Evolutionary conservation across 2,888 invertebrate species (phyloP).

Genomic region (Heliconius ismenius): DNA sequence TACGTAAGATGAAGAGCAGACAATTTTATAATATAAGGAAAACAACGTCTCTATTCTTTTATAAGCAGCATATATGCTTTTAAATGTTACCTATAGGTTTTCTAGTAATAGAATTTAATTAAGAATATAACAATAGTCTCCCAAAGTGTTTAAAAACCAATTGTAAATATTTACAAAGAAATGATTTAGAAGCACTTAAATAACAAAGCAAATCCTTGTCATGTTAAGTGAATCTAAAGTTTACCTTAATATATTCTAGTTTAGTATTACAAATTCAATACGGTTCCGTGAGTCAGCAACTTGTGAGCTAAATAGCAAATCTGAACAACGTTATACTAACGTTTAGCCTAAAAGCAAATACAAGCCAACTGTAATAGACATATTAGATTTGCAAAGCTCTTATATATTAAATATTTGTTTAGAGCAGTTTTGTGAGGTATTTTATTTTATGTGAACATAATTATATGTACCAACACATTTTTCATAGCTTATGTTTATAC

Average conservation of each 20-base stretch:
- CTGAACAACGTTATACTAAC: slow-evolving; percentile 36
- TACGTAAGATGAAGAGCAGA: no score
- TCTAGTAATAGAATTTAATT: no score
- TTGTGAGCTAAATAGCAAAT: slow-evolving; percentile 37
- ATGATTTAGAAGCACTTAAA: not conserved
- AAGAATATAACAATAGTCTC: not conserved
- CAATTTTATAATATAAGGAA: not conserved
- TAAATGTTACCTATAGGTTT: no score
- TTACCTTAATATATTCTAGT: slow-evolving; percentile 47
- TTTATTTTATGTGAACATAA: slow-evolving; percentile 2
- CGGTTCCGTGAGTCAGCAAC: slow-evolving; percentile 40
- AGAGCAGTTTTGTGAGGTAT: not conserved
- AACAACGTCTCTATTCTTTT: not conserved
- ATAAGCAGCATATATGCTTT: not conserved
- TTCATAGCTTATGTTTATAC: not conserved
- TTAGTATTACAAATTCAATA: slow-evolving; percentile 45
- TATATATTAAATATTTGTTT: slow-evolving; percentile 18
- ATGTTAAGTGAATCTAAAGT: slow-evolving; percentile 20
- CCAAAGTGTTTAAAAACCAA: not conserved
- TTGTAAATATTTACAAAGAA: not conserved
- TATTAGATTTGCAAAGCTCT: slow-evolving; percentile 25
- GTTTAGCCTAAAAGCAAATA: slow-evolving; percentile 38
- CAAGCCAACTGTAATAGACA: slow-evolving; percentile 35
- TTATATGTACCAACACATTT: not conserved
- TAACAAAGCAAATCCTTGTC: not conserved